Conservation (phyloP, 2,797 vertebrate genomes). For the Salarias fasciatus region DNA sequence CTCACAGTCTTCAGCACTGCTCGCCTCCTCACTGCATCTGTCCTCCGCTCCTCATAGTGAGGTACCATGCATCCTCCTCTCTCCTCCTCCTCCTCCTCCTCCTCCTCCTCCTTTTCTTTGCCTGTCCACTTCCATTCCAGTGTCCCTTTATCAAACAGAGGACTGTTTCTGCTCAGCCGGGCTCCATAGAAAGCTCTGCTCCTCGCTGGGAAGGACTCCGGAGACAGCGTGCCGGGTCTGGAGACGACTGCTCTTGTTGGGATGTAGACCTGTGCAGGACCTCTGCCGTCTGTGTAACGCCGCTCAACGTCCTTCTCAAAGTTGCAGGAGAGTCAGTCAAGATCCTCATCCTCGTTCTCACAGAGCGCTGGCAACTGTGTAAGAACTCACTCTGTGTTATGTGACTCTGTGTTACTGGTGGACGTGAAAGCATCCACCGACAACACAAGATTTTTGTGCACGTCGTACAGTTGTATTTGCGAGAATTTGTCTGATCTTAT, state of each 20-base stretch:
- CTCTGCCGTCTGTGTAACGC: conserved; percentile 29
- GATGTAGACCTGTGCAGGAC: conserved; percentile 54
- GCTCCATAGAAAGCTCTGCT: conserved; percentile 47
- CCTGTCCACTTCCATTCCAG: conserved; percentile 47
- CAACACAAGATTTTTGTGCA: conserved; percentile 17
- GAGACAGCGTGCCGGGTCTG: conserved; percentile 52
- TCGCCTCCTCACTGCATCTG: conserved; percentile 74
- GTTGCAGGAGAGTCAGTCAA: conserved; percentile 52
- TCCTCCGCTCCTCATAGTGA: conserved; percentile 69
- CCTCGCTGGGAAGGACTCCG: conserved; percentile 61
- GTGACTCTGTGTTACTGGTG: conserved; percentile 5
- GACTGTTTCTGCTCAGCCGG: conserved; percentile 51
- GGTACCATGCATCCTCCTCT: conserved; percentile 72
- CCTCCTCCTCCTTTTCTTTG: conserved; percentile 44
- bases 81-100: conserved; percentile 43
- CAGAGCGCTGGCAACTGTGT: conserved; percentile 47
- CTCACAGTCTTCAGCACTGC: conserved; percentile 32
- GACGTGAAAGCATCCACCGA: conserved; percentile 23
- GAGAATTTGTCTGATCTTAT: no score
- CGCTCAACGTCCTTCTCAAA: conserved; percentile 48
- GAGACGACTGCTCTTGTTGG: conserved; percentile 47
- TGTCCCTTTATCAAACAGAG: conserved; percentile 53
- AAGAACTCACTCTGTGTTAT: conserved; percentile 44
- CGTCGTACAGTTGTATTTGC: conserved; percentile 5
- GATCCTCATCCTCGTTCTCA: conserved; percentile 23